Evolutionary conservation across 1,140 invertebrate genomes (phyloP), one percentile per base, ranked within the genome.

Genomic region (Fopius arisanus): DNA sequence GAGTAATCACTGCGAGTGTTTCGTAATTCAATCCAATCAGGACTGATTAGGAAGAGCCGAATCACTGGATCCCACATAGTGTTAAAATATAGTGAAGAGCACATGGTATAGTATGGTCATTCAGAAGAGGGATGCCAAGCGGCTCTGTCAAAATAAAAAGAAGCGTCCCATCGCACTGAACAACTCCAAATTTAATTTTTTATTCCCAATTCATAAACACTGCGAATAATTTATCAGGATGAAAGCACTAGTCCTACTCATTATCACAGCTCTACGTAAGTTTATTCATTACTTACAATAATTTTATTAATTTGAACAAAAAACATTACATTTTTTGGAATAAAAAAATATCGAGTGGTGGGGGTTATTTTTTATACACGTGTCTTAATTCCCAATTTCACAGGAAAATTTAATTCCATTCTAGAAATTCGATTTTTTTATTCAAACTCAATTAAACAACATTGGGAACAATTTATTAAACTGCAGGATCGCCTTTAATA

Each of bases 71-170:
- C 19, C 23, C 54, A 26, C 21, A 59, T 59, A 59, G 26, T 23
- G 26, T 26, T 59, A 59, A 59, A 59, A 21, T 59, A 28, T 59
- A 59, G 21, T 26, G 21, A 14, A 28, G 54, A 28, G 6, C 19
- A 59, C 19, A 59, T 59, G 54, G 43, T 59, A 59, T 59, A 59
- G 54, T 59, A 3, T 14, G 21, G 10, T 59, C 54, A 14, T 6
- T 26, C 54, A 26, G 7, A 3, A 23, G 54, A 59, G 14, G 43
- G 43, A 48, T 48, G 43, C 43, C 43, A 48, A 48, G 43, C 43
- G 54, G 9, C 21, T 59, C 54, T 59, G 54, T 59, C 54, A 59
- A 59, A 59, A 59, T 59, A 59, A 59, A 59, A 59, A 59, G 54
- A 59, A 59, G 54, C 54, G 54, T 59, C 54, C 16, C n/a, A n/a